phyloP scores from a whole-genome alignment of 2,113 vertebrate genomes.

The Paramisgurnus dabryanus region DNA sequence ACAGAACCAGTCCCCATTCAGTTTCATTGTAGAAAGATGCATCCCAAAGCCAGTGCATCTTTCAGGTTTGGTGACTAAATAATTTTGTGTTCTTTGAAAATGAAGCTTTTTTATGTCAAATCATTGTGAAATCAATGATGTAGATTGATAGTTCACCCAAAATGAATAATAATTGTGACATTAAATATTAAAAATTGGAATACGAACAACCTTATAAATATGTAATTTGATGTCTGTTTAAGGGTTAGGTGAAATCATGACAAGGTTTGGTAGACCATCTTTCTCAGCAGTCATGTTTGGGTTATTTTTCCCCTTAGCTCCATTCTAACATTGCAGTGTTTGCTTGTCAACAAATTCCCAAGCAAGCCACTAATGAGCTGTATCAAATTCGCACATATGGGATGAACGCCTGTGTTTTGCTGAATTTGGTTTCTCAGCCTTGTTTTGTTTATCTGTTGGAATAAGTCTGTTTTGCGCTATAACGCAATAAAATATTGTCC shows the following conservation, averaged over 20 bases:
- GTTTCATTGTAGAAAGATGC: background rate
- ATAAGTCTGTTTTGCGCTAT: background rate
- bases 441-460: background rate
- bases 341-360: conserved; percentile 4
- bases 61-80: too few relatives aligned
- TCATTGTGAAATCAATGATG: too few relatives aligned
- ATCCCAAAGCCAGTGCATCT: too few relatives aligned
- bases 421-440: background rate
- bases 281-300: background rate
- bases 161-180: too few relatives aligned
- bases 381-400: conserved; percentile 1
- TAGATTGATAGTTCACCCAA: too few relatives aligned
- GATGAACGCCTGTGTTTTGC: background rate
- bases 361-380: conserved; percentile 16
- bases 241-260: background rate
- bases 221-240: background rate
- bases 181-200: too few relatives aligned
- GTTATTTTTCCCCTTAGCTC: conserved; percentile 1
- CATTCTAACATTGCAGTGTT: background rate
- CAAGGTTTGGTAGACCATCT: background rate
- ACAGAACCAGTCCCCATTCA: background rate
- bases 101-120: too few relatives aligned
- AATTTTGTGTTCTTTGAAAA: background rate
- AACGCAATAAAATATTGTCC: background rate
- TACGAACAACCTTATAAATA: too few relatives aligned